Evolutionary conservation across 1,140 invertebrate genomes (phyloP), one percentile per base, ranked within the genome.

Genomic region (Bombus picipes): DNA sequence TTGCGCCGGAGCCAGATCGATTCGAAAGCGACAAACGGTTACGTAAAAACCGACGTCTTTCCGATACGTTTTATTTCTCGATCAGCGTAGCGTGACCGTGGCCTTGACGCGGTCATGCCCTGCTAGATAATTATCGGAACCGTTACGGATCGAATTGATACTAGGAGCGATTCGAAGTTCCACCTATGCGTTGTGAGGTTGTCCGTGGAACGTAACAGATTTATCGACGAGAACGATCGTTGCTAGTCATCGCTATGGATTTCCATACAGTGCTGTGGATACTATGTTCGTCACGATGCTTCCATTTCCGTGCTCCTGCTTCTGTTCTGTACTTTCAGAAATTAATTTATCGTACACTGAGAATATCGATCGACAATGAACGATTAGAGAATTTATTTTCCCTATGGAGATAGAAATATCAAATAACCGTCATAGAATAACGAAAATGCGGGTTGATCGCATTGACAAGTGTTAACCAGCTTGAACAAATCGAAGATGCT

Each of bases 61-160:
- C 28, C 71, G 72, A 75, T 84, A 85, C 68, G 71, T 73, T 72
- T 66, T 80, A 81, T 86, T 90, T 72, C 85, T 87, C 86, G 92
- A 87, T 92, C 87, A 88, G 47, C 91, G 81, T 83, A 83, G 85
- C 91, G 73, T 91, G 88, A 93, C 90, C 92, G 28, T 93, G 91
- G 91, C 92, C 92, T 93, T 93, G 89, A 62, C 53, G 72, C 83
- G 81, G 81, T 88, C 90, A 87, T 88, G 76, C 81, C 18, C 82
- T 75, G 70, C 41, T 78, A 81, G 83, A 91, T 87, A 87, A 87
- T 89, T 78, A 91, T 91, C 85, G 70, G 32, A 18, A n/a, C 86
- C 82, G 74, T 86, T 90, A 88, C 71, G 59, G 43, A 32, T 47
- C 13, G 71, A 75, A 73, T 59, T 81, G 74, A 84, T n/a, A 70